phyloP scores from a whole-genome alignment of 1,140 invertebrate genomes.

The Drosophila orena region DNA sequence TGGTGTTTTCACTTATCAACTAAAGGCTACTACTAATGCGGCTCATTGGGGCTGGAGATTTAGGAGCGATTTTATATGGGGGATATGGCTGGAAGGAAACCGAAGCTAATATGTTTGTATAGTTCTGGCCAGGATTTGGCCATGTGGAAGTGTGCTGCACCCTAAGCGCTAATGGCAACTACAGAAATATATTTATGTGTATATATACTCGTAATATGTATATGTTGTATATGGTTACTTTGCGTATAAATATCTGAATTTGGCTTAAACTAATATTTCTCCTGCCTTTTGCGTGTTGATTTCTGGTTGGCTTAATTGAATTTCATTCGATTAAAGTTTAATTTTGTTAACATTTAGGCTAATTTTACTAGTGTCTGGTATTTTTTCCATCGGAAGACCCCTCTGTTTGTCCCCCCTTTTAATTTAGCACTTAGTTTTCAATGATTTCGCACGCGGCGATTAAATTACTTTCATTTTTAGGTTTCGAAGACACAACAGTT shows the following conservation, averaged over 20 bases:
- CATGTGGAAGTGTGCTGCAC: constrained; percentile 47
- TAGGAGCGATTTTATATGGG: neutral
- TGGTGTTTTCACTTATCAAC: constrained; percentile 46
- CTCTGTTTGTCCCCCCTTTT: constrained; percentile 7
- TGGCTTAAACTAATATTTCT: constrained; percentile 32
- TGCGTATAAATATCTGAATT: constrained; percentile 34
- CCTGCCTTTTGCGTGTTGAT: constrained; percentile 23
- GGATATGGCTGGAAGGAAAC: constrained; percentile 62
- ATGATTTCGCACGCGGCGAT: constrained; percentile 60
- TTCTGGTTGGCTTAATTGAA: constrained; percentile 58
- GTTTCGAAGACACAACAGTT: constrained; percentile 85
- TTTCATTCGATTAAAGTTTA: constrained; percentile 60
- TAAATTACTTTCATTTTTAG: constrained; percentile 36
- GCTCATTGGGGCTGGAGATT: neutral
- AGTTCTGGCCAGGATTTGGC: constrained; percentile 43
- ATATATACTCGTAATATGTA: constrained; percentile 32
- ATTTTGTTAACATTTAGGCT: constrained; percentile 58
- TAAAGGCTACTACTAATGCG: constrained; percentile 44
- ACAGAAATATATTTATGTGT: constrained; percentile 53
- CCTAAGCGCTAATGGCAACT: constrained; percentile 60
- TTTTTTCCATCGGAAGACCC: constrained; percentile 20
- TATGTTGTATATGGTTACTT: constrained; percentile 41
- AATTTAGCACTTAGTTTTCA: constrained; percentile 82
- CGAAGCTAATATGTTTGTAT: constrained; percentile 55
- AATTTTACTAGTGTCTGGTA: constrained; percentile 69